phyloP scores from a whole-genome alignment of 2,113 vertebrate genomes.

The Clinocottus analis region DNA sequence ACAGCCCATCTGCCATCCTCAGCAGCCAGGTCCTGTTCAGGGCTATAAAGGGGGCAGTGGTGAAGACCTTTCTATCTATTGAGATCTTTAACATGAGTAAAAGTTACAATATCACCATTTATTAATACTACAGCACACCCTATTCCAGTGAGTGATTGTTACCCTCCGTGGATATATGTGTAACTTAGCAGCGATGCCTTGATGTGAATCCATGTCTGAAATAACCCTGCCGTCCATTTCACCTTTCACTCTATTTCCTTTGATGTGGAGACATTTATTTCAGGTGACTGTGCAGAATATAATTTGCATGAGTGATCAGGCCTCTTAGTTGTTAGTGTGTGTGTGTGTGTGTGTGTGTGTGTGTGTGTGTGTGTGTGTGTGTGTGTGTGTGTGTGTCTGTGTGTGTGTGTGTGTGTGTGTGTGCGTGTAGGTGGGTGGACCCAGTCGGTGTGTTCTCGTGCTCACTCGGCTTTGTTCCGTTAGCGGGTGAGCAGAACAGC shows the following conservation, averaged over 20 bases:
- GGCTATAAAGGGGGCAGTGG: constrained; percentile 1
- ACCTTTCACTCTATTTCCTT: constrained; percentile 49
- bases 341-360: constrained; percentile 9
- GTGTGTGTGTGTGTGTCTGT: no score
- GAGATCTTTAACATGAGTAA: not conserved
- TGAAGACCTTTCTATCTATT: not conserved
- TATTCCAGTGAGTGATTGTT: no score
- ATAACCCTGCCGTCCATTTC: constrained; percentile 43
- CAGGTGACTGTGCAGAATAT: constrained; percentile 36
- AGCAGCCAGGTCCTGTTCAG: constrained; percentile 45
- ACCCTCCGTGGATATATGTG: no score
- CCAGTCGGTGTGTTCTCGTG: constrained; percentile 4
- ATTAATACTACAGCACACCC: not conserved
- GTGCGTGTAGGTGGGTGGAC: constrained; percentile 10
- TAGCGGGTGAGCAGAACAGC: not conserved
- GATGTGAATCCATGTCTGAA: constrained; percentile 32
- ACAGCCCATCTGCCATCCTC: constrained; percentile 72
- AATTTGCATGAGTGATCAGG: constrained; percentile 57
- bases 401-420: constrained; percentile 14
- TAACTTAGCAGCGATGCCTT: constrained; percentile 19
- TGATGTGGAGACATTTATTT: constrained; percentile 50
- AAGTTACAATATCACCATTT: not conserved
- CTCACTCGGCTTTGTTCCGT: no score
- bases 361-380: no score
- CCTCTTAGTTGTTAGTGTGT: constrained; percentile 3